Base-by-base conservation (phyloP, 2,888 invertebrate species). In the Argyra leucocephala region DNA sequence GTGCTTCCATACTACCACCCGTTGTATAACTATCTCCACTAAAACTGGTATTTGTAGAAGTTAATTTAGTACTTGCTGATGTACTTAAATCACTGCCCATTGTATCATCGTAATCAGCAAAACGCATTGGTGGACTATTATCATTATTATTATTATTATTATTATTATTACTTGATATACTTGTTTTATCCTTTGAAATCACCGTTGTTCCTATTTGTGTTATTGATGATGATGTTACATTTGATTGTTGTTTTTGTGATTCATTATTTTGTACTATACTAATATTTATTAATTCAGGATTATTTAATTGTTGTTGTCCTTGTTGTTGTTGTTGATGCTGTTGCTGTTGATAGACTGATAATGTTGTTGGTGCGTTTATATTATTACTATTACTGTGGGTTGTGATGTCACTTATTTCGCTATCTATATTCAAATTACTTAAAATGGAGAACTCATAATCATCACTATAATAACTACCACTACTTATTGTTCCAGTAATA, bases 1-100 rank as follows among this genome's bases (percentile, higher is more conserved):
- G 75, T 75, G 62, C 75, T 74, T 21, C 63, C 31, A 31, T 18
- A 63, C 59, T 57, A 15, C 62, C 61, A 61, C 61, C 24, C n/a
- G n/a, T n/a, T 61, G 31, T 62, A 22, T 23, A 22, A 48, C 48
- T 48, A 18, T 48, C 37, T n/a, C 48, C 37, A 18, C 37, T 62
- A 22, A 48, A 57, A 63, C 57, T 57, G 3, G 57, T 63, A 57
- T 57, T 63, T 57, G 24, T 22, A 3, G 23, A 24, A 2, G 23
- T 65, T 24, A 62, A n/a, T 58, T 64, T 66, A 31, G 61, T 61
- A 26, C 24, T 24, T 18, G 62, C 23, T 5, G 63, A n/a, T 23
- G 58, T 66, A 22, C 66, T 66, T n/a, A 66, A 62, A 59, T 66
- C 66, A 21, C 64, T 62, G 18, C 63, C 66, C 63, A 65, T 61